phyloP scores from a whole-genome alignment of 2,113 vertebrate genomes.

The Melanotaenia duboulayi region DNA sequence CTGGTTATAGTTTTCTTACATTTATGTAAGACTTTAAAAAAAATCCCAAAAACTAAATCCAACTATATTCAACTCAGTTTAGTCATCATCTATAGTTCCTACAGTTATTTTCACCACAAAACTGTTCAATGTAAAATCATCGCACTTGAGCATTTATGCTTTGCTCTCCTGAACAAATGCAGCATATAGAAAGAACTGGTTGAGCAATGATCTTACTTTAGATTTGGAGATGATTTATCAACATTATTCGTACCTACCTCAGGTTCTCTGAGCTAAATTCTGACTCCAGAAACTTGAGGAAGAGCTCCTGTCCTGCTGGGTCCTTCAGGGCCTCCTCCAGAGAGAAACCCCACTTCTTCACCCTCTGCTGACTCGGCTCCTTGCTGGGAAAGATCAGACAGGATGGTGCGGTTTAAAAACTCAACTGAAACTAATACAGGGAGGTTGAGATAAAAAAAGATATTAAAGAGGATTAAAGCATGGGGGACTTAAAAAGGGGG shows the following conservation, averaged over 20 bases:
- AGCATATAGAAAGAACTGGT: background rate
- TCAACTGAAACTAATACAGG: background rate
- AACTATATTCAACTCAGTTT: no score
- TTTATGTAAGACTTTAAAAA: no score
- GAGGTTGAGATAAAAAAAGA: background rate
- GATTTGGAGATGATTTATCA: no score
- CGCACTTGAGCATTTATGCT: no score
- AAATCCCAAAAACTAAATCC: no score
- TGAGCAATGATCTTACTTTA: no score
- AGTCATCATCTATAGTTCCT: background rate
- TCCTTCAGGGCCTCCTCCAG: constrained; percentile 96
- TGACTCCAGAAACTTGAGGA: constrained; percentile 97
- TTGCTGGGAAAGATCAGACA: constrained; percentile 84
- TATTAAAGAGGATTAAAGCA: constrained; percentile 13
- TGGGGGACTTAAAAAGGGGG: background rate
- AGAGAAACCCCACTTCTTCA: constrained; percentile 98
- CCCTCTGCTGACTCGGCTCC: constrained; percentile 94
- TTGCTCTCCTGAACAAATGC: background rate
- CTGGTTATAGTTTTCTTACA: no score
- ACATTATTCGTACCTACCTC: constrained; percentile 81
- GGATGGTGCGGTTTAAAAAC: background rate
- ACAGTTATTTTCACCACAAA: background rate
- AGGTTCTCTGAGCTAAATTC: constrained; percentile 99
- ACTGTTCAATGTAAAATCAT: background rate
- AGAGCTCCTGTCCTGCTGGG: constrained; percentile 92